Evolutionary conservation across 1,140 invertebrate species (phyloP), one percentile per base, ranked within the genome.

Genomic region (Dolichoris vasculosae): DNA sequence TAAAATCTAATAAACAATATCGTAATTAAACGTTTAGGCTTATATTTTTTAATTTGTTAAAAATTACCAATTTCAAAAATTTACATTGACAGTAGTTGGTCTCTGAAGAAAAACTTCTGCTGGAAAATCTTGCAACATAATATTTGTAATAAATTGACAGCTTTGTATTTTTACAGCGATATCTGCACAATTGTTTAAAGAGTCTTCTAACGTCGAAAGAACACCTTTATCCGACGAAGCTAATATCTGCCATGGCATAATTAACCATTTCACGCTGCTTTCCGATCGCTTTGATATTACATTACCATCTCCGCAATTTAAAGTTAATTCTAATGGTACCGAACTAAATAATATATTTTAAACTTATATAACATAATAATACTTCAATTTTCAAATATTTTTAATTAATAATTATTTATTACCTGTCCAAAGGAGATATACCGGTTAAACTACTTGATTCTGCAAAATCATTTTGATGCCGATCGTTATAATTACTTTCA

Each of bases 31-130:
- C 40, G 43, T 40, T 43, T 4, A 73, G 4, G 23, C 3, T 69
- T 43, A 40, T n/a, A 26, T 0, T 43, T 20, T n/a, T 73, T 43
- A 0, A 43, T n/a, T 9, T 0, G 17, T 82, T 79, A 23, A 46
- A 20, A 81, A 79, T 83, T 2, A 78, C 55, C 78, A 79, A 86
- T 51, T 85, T 85, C 17, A 55, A 86, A 51, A 82, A 89, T 80
- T 90, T 94, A 95, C 95, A 89, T 93, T 92, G 48, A 96, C 88
- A 84, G 96, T 95, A 71, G 92, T 88, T 38, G 95, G 95, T 88
- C 95, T 93, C 87, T 96, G 96, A 40, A 96, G 92, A 91, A 96
- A 96, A 88, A 96, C 94, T 92, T 96, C 95, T 30, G 95, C 94
- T 69, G 95, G 95, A 92, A 96, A 96, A 90, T 96, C 96, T 89